Evolutionary conservation across 2,888 invertebrate species (phyloP), one percentile per base, ranked within the genome.

Genomic region (Steromphala cineraria): DNA sequence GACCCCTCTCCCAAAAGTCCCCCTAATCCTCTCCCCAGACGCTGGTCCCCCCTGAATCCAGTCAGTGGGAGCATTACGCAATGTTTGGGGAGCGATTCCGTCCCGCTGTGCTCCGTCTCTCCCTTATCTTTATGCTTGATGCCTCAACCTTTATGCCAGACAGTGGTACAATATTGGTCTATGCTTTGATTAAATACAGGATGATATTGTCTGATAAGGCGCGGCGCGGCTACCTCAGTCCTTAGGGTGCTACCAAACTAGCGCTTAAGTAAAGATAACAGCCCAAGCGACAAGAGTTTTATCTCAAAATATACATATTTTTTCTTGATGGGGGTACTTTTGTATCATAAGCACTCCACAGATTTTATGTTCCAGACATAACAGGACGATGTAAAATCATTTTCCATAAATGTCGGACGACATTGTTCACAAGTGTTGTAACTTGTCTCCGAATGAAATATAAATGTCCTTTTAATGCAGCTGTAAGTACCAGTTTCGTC

Each of bases 261-360:
- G 62, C 62, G 62, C 21, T 21, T 28, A 17, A 28, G 62, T 24
- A 24, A 62, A 62, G 71, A 71, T 71, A 71, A 71, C n/a, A 36
- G 36, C 19, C 17, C 71, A 17, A 24, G 71, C 36, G 71, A 71
- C 71, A 71, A 71, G 71, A 71, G 19, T 40, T 31, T 71, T 71
- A 71, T 71, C 71, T 36, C 19, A 36, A 71, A 71, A 71, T 36
- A 71, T 71, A 71, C 71, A 71, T 71, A 71, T 71, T 71, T 40
- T 71, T 71, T 36, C 31, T 71, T 71, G 71, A 71, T 71, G 71
- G 31, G 71, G 36, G 71, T 31, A 71, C 19, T 36, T 71, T 15
- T 28, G 31, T 15, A 71, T 19, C 40, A 10, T 31, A 40, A 36
- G 36, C 71, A 40, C 10, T 40, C 8, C 28, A 36, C 31, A 24